These are phyloP conservation scores for Caracal caracal DNA, from an alignment of 2,113 vertebrate species.

Conservation along the genomic window DNA sequence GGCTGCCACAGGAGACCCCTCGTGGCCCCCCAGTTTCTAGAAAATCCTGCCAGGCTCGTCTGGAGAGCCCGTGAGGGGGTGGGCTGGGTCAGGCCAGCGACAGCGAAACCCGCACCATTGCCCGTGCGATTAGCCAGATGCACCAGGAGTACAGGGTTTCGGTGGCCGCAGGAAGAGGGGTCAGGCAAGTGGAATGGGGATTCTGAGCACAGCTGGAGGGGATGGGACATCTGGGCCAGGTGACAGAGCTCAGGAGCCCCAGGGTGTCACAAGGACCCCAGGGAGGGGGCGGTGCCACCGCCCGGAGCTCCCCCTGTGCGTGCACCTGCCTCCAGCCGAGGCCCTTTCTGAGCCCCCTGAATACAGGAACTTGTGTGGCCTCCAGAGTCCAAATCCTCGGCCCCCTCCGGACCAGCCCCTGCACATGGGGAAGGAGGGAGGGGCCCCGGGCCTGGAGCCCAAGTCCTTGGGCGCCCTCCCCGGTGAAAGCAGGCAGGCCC, in stretches of 20 bases:
- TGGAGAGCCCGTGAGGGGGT: not conserved
- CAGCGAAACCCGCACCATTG: accelerated
- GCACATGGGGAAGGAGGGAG: not conserved
- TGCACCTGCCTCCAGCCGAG: not conserved
- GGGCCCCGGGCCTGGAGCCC: too few species aligned
- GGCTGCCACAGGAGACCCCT: too few species aligned
- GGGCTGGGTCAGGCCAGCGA: not conserved
- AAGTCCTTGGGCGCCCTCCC: not conserved
- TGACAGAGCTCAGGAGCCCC: not conserved
- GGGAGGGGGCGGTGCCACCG: not conserved
- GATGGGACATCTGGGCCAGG: not conserved
- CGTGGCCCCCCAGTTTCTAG: not conserved
- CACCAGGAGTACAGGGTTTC: not conserved
- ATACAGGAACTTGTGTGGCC: too few species aligned
- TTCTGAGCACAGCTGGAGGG: not conserved
- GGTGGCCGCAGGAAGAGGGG: not conserved
- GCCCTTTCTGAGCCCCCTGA: not conserved
- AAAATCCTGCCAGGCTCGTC: too few species aligned
- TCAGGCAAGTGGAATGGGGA: too few species aligned
- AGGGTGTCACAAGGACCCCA: accelerated
- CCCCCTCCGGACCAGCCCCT: not conserved
- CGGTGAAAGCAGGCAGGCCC: too few species aligned
- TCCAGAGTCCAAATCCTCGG: not conserved
- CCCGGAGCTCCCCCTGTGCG: not conserved
- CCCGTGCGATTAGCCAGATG: not conserved